phyloP scores from a whole-genome alignment of 2,888 invertebrate species.

The Macroteleia sp. region DNA sequence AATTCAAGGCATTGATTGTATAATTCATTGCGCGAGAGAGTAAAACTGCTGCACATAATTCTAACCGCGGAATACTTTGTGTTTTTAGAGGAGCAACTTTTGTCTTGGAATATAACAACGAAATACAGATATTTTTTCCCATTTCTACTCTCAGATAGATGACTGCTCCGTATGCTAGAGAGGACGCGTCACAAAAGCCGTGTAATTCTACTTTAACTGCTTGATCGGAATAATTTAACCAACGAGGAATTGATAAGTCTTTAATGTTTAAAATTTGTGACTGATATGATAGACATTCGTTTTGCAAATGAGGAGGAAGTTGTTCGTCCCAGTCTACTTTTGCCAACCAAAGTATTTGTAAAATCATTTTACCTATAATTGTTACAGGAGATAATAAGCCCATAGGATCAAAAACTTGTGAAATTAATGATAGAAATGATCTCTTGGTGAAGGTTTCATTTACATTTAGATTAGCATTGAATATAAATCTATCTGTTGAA shows the following conservation, averaged over 20 bases:
- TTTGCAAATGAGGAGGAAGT: neutral
- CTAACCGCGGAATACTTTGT: neutral
- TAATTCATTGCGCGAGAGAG: neutral
- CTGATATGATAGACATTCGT: neutral
- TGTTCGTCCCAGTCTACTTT: conserved; percentile 1
- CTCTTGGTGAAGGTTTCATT: neutral
- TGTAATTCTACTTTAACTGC: neutral
- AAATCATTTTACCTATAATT: neutral
- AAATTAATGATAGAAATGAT: neutral
- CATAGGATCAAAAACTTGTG: neutral
- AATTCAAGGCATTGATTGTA: neutral
- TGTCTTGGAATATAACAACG: neutral
- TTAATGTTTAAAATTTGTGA: neutral
- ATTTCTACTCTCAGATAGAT: neutral
- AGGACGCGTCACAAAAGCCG: conserved; percentile 4
- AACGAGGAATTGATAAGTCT: neutral
- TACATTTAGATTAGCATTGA: neutral
- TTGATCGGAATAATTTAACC: neutral
- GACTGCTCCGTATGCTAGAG: neutral
- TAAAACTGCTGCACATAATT: neutral
- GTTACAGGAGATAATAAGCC: neutral
- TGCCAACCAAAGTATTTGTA: conserved; percentile 1
- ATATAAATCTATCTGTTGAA: neutral
- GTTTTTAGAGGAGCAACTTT: neutral
- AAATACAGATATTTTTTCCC: neutral